These are phyloP conservation scores for Zalophus californianus DNA, from an alignment of 2,797 vertebrate species.

Conservation along the genomic window DNA sequence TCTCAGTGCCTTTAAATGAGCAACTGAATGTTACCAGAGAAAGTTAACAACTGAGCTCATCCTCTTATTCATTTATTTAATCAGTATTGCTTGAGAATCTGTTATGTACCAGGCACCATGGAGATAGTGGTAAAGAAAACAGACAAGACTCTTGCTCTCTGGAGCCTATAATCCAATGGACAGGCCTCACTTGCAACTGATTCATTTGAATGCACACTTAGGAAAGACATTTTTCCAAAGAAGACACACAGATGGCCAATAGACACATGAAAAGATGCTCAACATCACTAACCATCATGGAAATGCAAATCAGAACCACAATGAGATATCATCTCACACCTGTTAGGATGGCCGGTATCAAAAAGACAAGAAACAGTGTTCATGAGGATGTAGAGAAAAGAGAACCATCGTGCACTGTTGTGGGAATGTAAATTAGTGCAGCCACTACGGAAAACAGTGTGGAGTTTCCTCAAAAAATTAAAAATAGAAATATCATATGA, in stretches of 20 bases:
- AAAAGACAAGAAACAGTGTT: not conserved
- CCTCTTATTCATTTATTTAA: not conserved
- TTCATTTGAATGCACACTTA: not conserved
- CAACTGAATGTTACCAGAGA: not conserved
- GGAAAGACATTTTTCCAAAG: not conserved
- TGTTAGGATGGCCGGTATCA: not conserved
- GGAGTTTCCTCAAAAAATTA: not conserved
- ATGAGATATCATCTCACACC: not conserved
- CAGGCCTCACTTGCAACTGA: not conserved
- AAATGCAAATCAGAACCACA: not conserved
- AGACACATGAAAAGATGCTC: not conserved
- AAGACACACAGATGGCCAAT: not conserved
- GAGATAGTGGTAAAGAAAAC: not conserved
- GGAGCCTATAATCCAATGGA: not conserved
- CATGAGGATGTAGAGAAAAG: not conserved
- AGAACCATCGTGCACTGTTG: not conserved
- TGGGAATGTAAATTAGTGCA: not conserved
- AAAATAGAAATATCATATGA: not conserved
- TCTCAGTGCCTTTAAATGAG: not conserved
- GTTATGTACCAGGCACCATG: not conserved
- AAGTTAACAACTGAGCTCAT: not conserved
- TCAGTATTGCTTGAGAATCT: not conserved
- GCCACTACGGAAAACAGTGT: not conserved
- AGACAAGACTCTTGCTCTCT: not conserved
- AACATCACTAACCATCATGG: not conserved